phyloP scores from a whole-genome alignment of 2,113 vertebrate genomes.

The Clarias macrocephalus region DNA sequence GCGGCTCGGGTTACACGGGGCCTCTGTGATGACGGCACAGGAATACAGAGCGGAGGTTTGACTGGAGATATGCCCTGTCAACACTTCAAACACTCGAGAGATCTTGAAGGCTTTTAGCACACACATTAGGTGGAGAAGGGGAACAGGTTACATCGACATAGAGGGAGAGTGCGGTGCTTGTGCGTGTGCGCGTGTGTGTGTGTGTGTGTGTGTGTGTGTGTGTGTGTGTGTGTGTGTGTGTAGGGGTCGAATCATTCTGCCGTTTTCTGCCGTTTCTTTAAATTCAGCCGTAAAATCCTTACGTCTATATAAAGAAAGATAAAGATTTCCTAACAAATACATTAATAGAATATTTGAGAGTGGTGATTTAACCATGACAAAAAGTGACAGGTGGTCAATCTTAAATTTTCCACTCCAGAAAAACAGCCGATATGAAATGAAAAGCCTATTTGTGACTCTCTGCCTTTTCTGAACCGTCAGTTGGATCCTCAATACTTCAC shows the following conservation, averaged over 20 bases:
- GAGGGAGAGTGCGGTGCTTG: too few species aligned
- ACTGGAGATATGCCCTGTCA: constrained; percentile 64
- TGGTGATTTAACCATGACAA: not conserved
- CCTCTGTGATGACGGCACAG: constrained; percentile 62
- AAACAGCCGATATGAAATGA: not conserved
- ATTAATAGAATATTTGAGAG: not conserved
- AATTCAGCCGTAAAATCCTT: not conserved
- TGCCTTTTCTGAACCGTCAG: not conserved
- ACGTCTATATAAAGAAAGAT: not conserved
- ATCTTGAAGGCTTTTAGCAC: constrained; percentile 33
- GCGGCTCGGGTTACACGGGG: constrained; percentile 65
- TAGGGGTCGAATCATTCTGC: too few species aligned
- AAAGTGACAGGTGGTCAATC: not conserved
- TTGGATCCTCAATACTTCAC: not conserved
- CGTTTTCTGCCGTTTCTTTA: too few species aligned
- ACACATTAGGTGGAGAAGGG: not conserved
- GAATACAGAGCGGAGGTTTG: constrained; percentile 62
- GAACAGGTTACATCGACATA: not conserved
- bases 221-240: too few species aligned
- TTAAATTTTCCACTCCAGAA: not conserved
- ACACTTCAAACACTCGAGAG: constrained; percentile 64
- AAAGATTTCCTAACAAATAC: not conserved
- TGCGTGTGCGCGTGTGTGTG: too few species aligned
- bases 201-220: too few species aligned
- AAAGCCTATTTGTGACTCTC: not conserved